Base-by-base conservation (phyloP, 2,113 vertebrate species). In the Poecile atricapillus region DNA sequence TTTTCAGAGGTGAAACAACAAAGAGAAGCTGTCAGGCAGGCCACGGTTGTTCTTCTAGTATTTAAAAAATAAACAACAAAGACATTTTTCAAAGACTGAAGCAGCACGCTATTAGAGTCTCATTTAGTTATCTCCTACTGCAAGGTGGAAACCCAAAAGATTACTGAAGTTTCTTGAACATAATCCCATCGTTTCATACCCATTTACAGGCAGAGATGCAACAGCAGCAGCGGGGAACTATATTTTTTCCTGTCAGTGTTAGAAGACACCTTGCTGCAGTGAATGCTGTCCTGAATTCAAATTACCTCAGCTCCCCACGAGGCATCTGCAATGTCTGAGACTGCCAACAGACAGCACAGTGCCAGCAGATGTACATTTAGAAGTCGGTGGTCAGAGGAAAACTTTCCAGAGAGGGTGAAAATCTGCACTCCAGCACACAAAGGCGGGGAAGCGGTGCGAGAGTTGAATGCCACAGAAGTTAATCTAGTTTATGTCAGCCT, bases 211-310 rank as follows among this genome's bases (percentile, higher is more conserved):
- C 68, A 90, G 53, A 81, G 27, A 49, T 53, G 53, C 11, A 79
- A 44, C 19, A 67, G 47, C 22, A 93, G 44, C 6, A 11, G 60
- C 3, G 0, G n/a, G 43, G 24, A 76, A 22, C 35, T 46, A 10
- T 13, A 59, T 69, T 70, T 63, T 77, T 80, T 58, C 31, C 41
- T 68, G 60, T 39, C 83, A 70, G 46, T 13, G 18, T 68, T 74
- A 71, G 87, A 87, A 87, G 64, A 90, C 68, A 96, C 88, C 88
- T 95, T 93, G 67, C 94, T 96, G 92, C 95, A 97, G 73, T 87
- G 78, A 78, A 50, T 37, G 83, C 92, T 96, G 76, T 82, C 89
- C 49, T 84, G 97, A 96, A 96, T 95, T 71, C 70, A 97, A 76
- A 96, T 96, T n/a, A 59, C 43, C 69, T 91, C 68, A 63, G 56